Base-by-base conservation (phyloP, 2,113 vertebrate species). In the Clupea harengus region DNA sequence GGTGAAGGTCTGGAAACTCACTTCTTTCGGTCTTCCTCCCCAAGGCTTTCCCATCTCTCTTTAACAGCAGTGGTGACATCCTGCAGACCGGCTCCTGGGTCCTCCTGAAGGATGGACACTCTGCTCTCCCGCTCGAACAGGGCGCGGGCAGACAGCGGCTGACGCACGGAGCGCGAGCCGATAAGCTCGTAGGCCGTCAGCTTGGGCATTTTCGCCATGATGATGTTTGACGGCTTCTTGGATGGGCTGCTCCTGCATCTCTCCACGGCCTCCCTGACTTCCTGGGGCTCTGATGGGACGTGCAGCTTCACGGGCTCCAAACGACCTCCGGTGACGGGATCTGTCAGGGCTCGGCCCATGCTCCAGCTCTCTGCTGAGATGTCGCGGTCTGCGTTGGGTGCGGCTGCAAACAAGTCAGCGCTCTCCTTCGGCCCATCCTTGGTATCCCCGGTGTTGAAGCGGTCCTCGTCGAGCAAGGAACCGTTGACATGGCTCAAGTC, bases 151-250 rank as follows among this genome's bases (percentile, higher is more conserved):
- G 97, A 95, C 93, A 95, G 92, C 0, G 97, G 96, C 85, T 96
- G 96, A 92, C 90, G 96, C 92, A 97, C 91, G 32, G 93, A 91
- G 32, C 87, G 95, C 90, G 89, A 96, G 89, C 95, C 96, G 92
- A 99, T 97, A 93, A 99, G 94, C 89, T 99, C 96, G 89, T 97
- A 99, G 83, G 96, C 96, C 0, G 94, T 97, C 87, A 97, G 92
- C 2, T 92, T 94, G 8, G 95, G 96, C 0, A 89, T 93, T 90
- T 96, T 99, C 88, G 95, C 96, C 22, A 93, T 95, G 47, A 99
- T 94, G 44, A 95, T 86, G 47, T 97, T 97, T 44, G 92, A 54
- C 84, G 88, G 90, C 90, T 92, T 97, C 88, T 88, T 90, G 86
- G 13, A 86, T 0, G 89, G 45, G 90, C 54, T 89, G 87, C 91